Conservation (phyloP, 2,113 vertebrate species). For the Empidonax alnorum region DNA sequence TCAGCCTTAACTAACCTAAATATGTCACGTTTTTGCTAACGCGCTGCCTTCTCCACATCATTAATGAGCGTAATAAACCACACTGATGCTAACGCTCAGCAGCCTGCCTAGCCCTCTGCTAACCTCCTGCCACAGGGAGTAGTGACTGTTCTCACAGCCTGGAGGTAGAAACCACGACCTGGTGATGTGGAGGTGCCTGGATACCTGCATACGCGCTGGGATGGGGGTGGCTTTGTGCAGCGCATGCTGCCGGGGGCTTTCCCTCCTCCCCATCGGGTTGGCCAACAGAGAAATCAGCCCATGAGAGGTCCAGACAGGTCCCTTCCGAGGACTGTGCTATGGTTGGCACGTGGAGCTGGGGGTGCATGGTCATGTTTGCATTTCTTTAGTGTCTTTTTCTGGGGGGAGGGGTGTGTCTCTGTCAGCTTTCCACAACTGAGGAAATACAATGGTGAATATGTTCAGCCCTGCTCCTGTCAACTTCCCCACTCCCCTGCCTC, state of each 20-base stretch:
- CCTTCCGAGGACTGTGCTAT: fast-evolving
- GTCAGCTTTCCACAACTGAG: neutral
- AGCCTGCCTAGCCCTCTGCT: neutral
- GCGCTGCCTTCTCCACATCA: constrained; percentile 30
- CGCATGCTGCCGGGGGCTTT: neutral
- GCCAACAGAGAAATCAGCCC: neutral
- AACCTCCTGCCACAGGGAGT: neutral
- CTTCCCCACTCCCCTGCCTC: fast-evolving
- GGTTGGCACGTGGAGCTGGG: neutral
- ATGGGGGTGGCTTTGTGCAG: neutral
- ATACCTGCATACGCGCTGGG: fast-evolving
- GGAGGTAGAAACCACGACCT: neutral
- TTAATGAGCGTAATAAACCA: constrained; percentile 45
- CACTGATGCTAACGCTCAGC: neutral
- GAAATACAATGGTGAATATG: neutral
- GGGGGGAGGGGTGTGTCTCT: neutral
- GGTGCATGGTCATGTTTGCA: neutral
- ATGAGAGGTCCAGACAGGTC: neutral
- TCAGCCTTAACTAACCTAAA: constrained; percentile 62
- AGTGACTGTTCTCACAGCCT: neutral
- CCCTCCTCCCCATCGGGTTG: neutral
- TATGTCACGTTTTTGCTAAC: constrained; percentile 55
- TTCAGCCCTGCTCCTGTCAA: neutral
- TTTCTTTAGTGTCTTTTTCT: neutral
- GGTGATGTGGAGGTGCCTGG: neutral